phyloP scores from a whole-genome alignment of 2,888 invertebrate genomes.

The Rugalucina vietnamica region DNA sequence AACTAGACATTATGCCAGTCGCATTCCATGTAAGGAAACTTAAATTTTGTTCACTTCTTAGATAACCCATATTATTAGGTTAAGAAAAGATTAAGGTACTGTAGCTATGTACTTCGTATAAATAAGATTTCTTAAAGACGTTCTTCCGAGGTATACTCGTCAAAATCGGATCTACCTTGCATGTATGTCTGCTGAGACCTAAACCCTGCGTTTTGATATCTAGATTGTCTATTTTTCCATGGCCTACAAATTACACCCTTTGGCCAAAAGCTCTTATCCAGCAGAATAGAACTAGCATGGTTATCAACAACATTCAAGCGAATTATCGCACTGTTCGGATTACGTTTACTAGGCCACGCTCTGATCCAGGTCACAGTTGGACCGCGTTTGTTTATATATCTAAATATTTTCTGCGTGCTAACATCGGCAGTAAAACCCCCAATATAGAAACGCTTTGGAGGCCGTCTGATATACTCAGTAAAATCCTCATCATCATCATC shows the following conservation, averaged over 20 bases:
- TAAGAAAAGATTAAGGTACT: no score
- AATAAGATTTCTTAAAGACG: no score
- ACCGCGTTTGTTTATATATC: neutral
- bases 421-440: neutral
- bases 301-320: neutral
- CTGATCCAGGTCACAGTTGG: neutral
- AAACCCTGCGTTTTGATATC: neutral
- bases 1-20: conserved; percentile 21
- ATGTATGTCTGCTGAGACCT: neutral
- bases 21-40: conserved; percentile 6
- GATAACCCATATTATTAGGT: no score
- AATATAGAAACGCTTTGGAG: neutral
- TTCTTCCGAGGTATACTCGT: no score
- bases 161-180: neutral
- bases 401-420: neutral
- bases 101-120: no score
- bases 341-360: neutral
- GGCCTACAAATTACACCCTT: conserved; percentile 16
- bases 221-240: neutral
- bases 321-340: neutral
- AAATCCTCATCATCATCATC: neutral
- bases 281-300: neutral
- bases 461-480: neutral
- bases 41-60: no score
- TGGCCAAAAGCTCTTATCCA: conserved; percentile 21